Evolutionary conservation across 2,113 vertebrate genomes (phyloP).

Genomic region (Cyprinodon tularosa): DNA sequence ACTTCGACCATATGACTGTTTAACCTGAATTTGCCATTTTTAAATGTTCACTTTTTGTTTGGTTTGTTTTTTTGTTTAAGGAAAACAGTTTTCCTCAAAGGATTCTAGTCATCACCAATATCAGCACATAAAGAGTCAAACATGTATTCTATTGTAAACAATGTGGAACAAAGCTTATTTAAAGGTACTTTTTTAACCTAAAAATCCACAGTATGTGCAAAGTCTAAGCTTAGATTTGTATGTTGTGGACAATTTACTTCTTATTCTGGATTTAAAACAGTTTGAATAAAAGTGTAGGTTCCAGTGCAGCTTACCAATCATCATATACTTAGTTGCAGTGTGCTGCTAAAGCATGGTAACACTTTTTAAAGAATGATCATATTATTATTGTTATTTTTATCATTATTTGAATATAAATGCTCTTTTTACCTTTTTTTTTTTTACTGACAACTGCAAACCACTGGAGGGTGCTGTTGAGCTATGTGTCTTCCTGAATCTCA

Average conservation of each 20-base stretch:
- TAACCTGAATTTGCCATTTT: not conserved
- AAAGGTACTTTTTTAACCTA: too few relatives aligned
- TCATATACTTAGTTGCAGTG: not conserved
- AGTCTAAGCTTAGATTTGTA: not conserved
- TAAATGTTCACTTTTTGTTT: not conserved
- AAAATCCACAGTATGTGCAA: not conserved
- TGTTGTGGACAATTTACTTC: not conserved
- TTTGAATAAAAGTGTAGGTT: not conserved
- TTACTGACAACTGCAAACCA: constrained; percentile 27
- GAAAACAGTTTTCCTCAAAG: too few relatives aligned
- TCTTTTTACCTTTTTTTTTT: not conserved
- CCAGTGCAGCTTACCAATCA: not conserved
- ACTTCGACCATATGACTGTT: not conserved
- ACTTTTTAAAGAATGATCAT: not conserved
- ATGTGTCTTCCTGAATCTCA: not conserved
- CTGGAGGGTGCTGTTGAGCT: constrained; percentile 43
- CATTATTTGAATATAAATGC: not conserved
- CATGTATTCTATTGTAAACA: not conserved
- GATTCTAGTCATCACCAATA: not conserved
- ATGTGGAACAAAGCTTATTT: not conserved
- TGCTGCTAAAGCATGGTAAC: too few relatives aligned
- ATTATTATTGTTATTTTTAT: not conserved
- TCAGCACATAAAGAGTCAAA: not conserved
- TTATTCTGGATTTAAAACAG: not conserved
- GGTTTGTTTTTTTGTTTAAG: not conserved